These are phyloP conservation scores for Corythoichthys intestinalis DNA, from an alignment of 2,113 vertebrate genomes.

Conservation along the genomic window DNA sequence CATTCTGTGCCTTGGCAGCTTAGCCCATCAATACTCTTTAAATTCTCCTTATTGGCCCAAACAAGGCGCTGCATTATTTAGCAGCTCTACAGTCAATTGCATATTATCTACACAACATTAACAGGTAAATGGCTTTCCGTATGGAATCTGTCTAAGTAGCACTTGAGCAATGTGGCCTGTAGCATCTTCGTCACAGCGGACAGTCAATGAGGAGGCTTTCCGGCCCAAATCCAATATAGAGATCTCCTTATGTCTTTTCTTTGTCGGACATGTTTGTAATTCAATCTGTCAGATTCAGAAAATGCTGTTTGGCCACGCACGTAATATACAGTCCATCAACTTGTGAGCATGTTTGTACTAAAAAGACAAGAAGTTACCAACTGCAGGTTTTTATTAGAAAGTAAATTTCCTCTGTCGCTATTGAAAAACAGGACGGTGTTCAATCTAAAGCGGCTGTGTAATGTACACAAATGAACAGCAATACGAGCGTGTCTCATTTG, in stretches of 20 bases:
- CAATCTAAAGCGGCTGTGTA: constrained; percentile 53
- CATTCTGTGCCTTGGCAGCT: constrained; percentile 80
- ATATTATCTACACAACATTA: constrained; percentile 87
- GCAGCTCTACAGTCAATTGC: constrained; percentile 82
- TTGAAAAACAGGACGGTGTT: constrained; percentile 37
- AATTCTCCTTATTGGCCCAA: constrained; percentile 87
- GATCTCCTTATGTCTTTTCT: constrained; percentile 56
- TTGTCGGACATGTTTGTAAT: constrained; percentile 40
- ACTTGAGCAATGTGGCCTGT: constrained; percentile 30
- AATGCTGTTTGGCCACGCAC: constrained; percentile 13
- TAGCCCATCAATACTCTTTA: constrained; percentile 92
- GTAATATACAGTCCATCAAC: constrained; percentile 6
- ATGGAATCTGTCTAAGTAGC: constrained; percentile 47
- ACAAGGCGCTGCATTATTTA: constrained; percentile 92
- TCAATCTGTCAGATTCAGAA: constrained; percentile 24
- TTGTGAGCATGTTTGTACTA: constrained; percentile 21
- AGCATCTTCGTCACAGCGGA: constrained; percentile 39
- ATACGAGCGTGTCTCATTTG: constrained; percentile 61
- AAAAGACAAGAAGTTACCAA: constrained; percentile 16
- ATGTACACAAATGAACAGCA: constrained; percentile 52
- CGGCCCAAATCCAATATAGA: constrained; percentile 49
- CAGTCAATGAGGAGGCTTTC: constrained; percentile 48
- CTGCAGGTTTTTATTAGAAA: constrained; percentile 9
- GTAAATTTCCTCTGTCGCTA: constrained; percentile 37
- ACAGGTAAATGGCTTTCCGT: constrained; percentile 72